Percentiles rank a stretch among this genome's conserved stretches.
Conservation (phyloP, 30 jellyfish, hydroid and myxozoan genomes). For the Hydractinia symbiolongicarpus region DNA sequence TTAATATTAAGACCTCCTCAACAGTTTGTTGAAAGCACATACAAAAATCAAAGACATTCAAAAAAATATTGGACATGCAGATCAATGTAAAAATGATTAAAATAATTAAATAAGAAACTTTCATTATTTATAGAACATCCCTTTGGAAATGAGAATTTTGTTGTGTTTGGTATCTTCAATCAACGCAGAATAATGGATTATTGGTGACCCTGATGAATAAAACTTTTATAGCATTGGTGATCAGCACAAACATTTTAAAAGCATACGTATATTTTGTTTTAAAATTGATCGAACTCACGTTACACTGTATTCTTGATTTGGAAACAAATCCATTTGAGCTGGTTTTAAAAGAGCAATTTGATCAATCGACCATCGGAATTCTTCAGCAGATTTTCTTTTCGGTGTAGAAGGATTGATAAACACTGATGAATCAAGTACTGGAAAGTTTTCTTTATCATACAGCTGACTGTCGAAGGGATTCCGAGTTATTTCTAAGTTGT, state of each 20-base stretch:
- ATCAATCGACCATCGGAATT: constrained; percentile 36
- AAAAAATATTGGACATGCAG: no score
- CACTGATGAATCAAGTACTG: constrained; percentile 27
- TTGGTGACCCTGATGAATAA: neutral
- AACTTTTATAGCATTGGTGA: neutral
- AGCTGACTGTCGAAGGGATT: constrained; percentile 31
- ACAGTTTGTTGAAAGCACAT: no score
- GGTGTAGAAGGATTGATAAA: constrained; percentile 25
- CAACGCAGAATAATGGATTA: no score
- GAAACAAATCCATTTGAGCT: constrained; percentile 31
- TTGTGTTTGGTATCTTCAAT: no score
- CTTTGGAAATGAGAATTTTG: no score
- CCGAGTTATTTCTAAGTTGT: constrained; percentile 25
- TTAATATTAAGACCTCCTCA: no score
- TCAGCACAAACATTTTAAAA: neutral
- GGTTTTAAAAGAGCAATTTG: constrained; percentile 28
- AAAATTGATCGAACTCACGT: neutral
- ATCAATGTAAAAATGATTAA: no score
- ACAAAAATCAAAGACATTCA: no score
- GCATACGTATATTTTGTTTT: neutral
- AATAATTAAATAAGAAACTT: no score
- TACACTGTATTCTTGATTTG: constrained; percentile 37
- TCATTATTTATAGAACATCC: no score
- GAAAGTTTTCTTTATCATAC: constrained; percentile 28
- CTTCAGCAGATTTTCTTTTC: constrained; percentile 1